phyloP scores from a whole-genome alignment of 2,113 vertebrate species.

The Motacilla alba region DNA sequence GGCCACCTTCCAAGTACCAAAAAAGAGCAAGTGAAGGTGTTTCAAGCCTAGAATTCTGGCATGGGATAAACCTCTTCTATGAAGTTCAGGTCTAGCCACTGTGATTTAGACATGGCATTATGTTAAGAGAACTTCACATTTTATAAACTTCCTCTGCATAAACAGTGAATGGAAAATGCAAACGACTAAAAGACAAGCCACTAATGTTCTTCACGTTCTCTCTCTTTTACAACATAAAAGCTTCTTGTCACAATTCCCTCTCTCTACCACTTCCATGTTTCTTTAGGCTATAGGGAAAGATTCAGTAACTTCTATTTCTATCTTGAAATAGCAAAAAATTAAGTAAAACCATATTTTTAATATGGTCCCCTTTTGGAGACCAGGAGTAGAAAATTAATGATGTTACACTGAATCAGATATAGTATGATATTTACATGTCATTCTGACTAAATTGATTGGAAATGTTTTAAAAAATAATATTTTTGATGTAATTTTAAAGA shows the following conservation, averaged over 20 bases:
- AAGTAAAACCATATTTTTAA: neutral
- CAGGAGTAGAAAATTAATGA: neutral
- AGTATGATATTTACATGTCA: neutral
- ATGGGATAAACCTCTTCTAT: neutral
- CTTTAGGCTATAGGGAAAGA: neutral
- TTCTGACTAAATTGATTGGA: neutral
- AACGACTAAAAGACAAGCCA: neutral
- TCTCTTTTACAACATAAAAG: neutral
- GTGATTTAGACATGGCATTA: neutral
- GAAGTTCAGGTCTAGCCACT: neutral
- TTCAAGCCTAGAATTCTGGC: neutral
- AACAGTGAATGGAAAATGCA: neutral
- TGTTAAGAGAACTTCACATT: neutral
- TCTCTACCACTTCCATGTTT: neutral
- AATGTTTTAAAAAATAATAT: neutral
- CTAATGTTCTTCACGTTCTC: neutral
- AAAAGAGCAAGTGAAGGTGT: neutral
- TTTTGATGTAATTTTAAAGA: neutral
- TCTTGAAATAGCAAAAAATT: neutral
- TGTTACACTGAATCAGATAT: neutral
- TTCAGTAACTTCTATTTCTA: neutral
- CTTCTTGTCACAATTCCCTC: neutral
- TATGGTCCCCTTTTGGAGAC: neutral
- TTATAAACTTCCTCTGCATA: neutral
- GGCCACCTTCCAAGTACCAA: neutral